Percentiles rank a stretch among this genome's conserved stretches.
These are phyloP conservation scores for Umimayanthus kanabou DNA, from an alignment of 92 coral and sea anemone species.

Conservation along the genomic window DNA sequence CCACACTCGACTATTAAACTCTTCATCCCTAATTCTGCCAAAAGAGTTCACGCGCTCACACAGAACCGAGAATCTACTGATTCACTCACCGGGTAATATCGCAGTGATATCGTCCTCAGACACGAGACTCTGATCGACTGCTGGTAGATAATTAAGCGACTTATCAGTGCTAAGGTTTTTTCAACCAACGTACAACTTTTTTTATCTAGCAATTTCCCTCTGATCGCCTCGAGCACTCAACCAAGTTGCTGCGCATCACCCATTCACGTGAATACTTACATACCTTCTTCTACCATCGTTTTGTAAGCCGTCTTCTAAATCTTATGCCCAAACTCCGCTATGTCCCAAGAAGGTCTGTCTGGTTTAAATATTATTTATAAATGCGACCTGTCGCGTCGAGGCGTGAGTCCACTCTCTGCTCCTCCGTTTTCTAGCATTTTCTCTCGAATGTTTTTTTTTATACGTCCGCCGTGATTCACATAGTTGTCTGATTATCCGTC, in stretches of 20 bases:
- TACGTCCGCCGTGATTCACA: neutral
- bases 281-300: neutral
- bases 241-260: neutral
- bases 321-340: neutral
- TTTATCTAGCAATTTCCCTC: neutral
- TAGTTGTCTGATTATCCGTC: neutral
- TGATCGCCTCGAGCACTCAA: neutral
- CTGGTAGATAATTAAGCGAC: neutral
- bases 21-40: neutral
- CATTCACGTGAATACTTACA: neutral
- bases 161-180: constrained; percentile 3
- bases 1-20: neutral
- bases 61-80: neutral
- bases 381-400: neutral
- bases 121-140: neutral
- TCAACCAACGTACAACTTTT: neutral
- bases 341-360: neutral
- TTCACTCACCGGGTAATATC: constrained; percentile 6
- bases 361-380: too few species aligned
- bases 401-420: neutral
- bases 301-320: neutral
- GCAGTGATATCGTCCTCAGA: neutral
- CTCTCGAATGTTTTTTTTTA: neutral
- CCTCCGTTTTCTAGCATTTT: neutral
- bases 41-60: neutral